Base-by-base conservation (phyloP, 2,113 vertebrate genomes). In the Canis aureus region DNA sequence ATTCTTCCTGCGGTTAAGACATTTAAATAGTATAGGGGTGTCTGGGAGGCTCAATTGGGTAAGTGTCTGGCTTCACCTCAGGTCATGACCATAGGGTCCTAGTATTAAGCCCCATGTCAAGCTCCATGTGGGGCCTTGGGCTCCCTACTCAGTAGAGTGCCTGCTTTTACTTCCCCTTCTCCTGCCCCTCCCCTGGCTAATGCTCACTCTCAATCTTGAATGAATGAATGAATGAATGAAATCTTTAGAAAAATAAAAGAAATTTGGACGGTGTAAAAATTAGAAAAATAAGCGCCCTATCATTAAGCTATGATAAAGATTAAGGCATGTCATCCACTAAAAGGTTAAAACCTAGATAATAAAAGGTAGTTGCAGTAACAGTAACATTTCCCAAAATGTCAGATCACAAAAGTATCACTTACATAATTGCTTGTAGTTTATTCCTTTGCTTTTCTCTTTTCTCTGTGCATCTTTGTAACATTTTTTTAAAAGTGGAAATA, bases 401-500 rank as follows among this genome's bases (percentile, higher is more conserved):
- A 78, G n/a, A 71, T 49, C 16, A 53, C 57, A 81, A 57, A 89
- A 57, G 69, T 27, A 71, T 82, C 49, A 53, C 9, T 55, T 80
- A 55, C 0, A 0, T 89, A 55, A 87, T 22, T 79, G 60, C 35
- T 74, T 93, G 17, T 32, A 73, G 43, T 76, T 92, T 89, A 59
- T 32, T 89, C 59, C 35, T 83, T 60, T 83, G 74, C 49, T 79
- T 66, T 74, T 4, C 13, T 89, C 35, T 94, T 83, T 59, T 49
- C 53, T 43, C 49, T 64, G 17, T 32, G 35, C 25, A 84, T 93
- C 55, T 51, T 60, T 90, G 53, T 49, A 85, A 88, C 55, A 66
- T 57, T 78, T 78, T 84, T 87, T 94, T 32, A 32, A 89, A 90
- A 92, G 53, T 59, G 59, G 53, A 91, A 94, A 86, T 83, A 22